Evolutionary conservation across 2,797 vertebrate genomes (phyloP).

Genomic region (Falco concolor): DNA sequence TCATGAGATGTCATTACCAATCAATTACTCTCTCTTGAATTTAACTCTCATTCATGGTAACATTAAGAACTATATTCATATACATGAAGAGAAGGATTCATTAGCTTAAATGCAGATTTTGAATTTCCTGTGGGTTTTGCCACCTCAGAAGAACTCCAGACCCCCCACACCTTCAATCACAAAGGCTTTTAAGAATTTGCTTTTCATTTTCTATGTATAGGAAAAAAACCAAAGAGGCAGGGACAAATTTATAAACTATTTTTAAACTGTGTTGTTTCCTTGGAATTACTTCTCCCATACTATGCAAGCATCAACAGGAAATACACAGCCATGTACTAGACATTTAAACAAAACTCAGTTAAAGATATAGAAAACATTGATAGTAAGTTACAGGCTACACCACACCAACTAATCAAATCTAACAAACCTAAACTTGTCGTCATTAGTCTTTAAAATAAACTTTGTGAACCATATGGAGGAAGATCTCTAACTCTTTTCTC

Average conservation of each 20-base stretch:
- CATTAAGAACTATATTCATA: neutral
- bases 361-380: neutral
- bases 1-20: constrained; percentile 24
- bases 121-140: neutral
- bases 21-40: constrained; percentile 22
- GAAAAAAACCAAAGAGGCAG: rapidly evolving
- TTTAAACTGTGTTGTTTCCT: neutral
- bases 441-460: neutral
- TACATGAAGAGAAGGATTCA: neutral
- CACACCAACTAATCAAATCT: neutral
- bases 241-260: neutral
- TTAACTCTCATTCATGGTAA: neutral
- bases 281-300: neutral
- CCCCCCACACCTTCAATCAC: neutral
- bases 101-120: neutral
- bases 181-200: neutral
- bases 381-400: neutral
- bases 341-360: neutral
- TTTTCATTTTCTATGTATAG: neutral
- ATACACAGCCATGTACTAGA: neutral
- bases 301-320: neutral
- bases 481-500: neutral
- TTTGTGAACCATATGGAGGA: neutral
- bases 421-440: neutral
- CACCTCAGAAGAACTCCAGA: neutral